These are phyloP conservation scores for Sebastes melanostomus DNA, from an alignment of 2,797 vertebrate species.

Conservation along the genomic window DNA sequence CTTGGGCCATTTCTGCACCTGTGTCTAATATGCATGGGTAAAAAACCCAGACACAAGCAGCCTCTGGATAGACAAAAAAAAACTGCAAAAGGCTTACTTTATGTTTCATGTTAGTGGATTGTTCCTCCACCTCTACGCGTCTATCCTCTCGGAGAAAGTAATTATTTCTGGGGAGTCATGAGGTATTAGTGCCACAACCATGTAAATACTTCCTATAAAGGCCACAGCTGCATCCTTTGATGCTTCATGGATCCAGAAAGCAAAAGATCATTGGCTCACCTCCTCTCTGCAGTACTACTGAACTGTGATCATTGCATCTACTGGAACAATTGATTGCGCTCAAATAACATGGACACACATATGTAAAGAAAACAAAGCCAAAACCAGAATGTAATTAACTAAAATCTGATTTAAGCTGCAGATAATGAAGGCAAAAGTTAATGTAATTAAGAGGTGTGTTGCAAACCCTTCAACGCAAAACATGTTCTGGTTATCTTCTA, in stretches of 20 bases:
- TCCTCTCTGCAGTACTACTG: background rate
- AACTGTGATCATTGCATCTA: background rate
- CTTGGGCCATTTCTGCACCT: slow-evolving; percentile 62
- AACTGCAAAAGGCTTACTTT: slow-evolving; percentile 5
- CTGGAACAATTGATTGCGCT: background rate
- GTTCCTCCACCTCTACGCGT: background rate
- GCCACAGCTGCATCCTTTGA: background rate
- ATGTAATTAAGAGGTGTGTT: background rate
- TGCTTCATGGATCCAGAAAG: background rate
- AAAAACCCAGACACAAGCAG: slow-evolving; percentile 52
- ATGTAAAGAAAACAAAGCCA: background rate
- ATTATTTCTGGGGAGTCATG: background rate
- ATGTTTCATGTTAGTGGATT: slow-evolving; percentile 12
- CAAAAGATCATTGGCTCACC: background rate
- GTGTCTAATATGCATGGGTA: slow-evolving; percentile 66
- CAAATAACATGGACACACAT: background rate
- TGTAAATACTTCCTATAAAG: background rate
- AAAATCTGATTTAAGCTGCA: background rate
- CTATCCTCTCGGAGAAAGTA: background rate
- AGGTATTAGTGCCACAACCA: background rate
- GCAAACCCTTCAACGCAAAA: background rate
- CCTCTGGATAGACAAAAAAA: slow-evolving; percentile 21
- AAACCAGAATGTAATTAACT: background rate
- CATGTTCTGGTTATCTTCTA: background rate
- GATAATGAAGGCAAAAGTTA: background rate